Base-by-base conservation (phyloP, 2,888 invertebrate genomes). In the Helleia helle region DNA sequence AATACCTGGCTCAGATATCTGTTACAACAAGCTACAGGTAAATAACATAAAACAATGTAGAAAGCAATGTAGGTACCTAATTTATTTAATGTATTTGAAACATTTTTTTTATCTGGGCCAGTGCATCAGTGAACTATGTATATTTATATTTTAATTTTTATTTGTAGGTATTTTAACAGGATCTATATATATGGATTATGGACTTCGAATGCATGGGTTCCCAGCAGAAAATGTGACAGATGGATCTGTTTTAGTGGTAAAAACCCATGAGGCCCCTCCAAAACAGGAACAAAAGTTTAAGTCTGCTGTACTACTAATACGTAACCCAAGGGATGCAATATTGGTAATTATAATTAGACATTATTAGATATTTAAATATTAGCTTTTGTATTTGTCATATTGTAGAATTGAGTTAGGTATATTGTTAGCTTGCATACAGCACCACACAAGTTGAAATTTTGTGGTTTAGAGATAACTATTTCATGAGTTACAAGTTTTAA, bases 1-100 rank as follows among this genome's bases (percentile, higher is more conserved):
- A 94, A 94, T 62, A 93, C 93, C 13, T 94, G 94, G 94, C 71
- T 94, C 9, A 73, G 94, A 42, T 93, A 93, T 64, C 71, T 94
- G 28, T 66, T 93, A 31, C 93, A 93, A 64, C 93, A 93, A 71
- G 89, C 89, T 17, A 93, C 93, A 61, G 93, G 91, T 91, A 53
- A 44, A n/a, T n/a, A n/a, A n/a, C n/a, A n/a, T n/a, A n/a, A n/a
- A n/a, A n/a, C n/a, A n/a, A n/a, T n/a, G n/a, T n/a, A n/a, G n/a
- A n/a, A n/a, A n/a, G n/a, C n/a, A n/a, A n/a, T n/a, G n/a, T n/a
- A n/a, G n/a, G n/a, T n/a, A n/a, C n/a, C n/a, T n/a, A n/a, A n/a
- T n/a, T n/a, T n/a, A n/a, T n/a, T n/a, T n/a, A n/a, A n/a, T n/a
- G n/a, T n/a, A n/a, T n/a, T n/a, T n/a, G n/a, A n/a, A n/a, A n/a